Evolutionary conservation across 2,888 invertebrate species (phyloP), one percentile per base, ranked within the genome.

Genomic region (Heterodera filipjevi): DNA sequence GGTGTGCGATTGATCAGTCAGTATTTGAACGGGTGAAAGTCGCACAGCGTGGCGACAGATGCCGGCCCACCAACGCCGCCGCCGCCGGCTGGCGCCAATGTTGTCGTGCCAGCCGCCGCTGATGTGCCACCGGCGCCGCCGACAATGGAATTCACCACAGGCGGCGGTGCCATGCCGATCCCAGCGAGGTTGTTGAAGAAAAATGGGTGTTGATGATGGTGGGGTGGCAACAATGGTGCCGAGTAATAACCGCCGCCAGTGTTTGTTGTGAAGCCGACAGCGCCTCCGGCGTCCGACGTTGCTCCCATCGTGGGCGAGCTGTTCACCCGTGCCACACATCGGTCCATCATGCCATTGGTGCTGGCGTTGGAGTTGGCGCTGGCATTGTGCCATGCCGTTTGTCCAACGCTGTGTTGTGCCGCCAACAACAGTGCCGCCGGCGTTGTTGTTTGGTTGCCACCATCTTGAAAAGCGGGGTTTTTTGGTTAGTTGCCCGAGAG

Each of bases 241-340:
- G 53, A 53, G 53, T 53, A 53, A 22, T 53, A 53, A 53, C 53
- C 53, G 19, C 53, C 53, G 22, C 22, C 53, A 39, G 39, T 39
- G 39, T 39, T 12, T 19, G 53, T 16, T 16, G 46, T 16, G 5
- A 46, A 16, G 14, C 14, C 46, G 46, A 16, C 46, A 46, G 46
- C 46, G 16, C 14, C 53, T 6, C 19, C 53, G 6, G 53, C 19
- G 53, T 19, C 53, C 1, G 53, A 53, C 19, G 53, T 22, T 19
- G 53, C 53, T 22, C 59, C 59, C 59, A 59, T 59, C 27, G 59
- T 59, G 6, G 59, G 59, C 59, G 59, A 59, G 27, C 59, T 59
- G 59, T 59, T 59, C 59, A 59, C 59, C 59, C 59, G 59, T n/a
- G 59, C n/a, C 10, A 27, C 59, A n/a, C 59, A 59, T n/a, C 59